Evolutionary conservation across 2,113 vertebrate species (phyloP).

Genomic region (Aegithalos caudatus): DNA sequence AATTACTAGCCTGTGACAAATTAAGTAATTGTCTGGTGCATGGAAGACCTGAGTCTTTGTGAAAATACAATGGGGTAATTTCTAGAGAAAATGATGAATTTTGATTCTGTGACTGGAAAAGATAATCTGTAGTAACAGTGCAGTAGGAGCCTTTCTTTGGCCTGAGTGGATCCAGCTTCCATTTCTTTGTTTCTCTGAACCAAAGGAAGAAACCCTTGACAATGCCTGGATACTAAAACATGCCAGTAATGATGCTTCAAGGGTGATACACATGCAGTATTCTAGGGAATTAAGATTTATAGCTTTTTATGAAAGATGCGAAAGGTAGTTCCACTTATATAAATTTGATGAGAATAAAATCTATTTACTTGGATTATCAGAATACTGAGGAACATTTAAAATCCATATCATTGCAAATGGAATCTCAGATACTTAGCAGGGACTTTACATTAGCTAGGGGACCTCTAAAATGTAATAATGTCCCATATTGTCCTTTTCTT

Average conservation of each 20-base stretch:
- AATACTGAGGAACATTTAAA: neutral
- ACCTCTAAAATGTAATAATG: neutral
- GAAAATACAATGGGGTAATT: neutral
- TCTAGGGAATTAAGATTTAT: neutral
- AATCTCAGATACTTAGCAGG: neutral
- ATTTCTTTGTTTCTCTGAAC: neutral
- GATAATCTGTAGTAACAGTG: neutral
- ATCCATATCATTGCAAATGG: neutral
- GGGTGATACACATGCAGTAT: neutral
- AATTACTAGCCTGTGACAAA: neutral
- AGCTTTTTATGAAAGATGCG: neutral
- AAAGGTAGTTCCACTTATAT: neutral
- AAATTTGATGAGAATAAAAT: neutral
- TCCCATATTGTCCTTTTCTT: neutral
- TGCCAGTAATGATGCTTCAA: neutral
- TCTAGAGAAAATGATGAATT: neutral
- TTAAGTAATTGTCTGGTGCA: neutral
- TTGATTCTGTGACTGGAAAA: neutral
- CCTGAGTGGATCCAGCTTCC: neutral
- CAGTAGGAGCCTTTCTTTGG: neutral
- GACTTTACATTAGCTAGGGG: neutral
- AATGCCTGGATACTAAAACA: neutral
- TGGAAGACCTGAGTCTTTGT: neutral
- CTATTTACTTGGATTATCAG: neutral
- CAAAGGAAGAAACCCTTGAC: neutral